Conservation (phyloP, 2,113 vertebrate genomes). For the Cyanistes caeruleus region DNA sequence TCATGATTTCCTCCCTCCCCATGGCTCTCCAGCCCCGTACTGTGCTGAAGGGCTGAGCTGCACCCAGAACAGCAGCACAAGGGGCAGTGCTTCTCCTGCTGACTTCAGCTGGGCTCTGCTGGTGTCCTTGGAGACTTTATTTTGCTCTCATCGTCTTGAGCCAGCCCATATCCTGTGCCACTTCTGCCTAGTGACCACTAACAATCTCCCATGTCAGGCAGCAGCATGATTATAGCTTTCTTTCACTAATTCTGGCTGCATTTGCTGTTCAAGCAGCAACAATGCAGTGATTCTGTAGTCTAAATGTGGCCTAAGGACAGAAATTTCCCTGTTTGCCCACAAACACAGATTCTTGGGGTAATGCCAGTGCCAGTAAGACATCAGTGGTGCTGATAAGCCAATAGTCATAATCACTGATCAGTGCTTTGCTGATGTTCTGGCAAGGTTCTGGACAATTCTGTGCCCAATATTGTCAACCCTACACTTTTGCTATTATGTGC, state of each 20-base stretch:
- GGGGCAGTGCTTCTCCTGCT: not conserved
- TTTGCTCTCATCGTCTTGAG: not conserved
- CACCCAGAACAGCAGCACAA: not conserved
- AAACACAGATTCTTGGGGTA: not conserved
- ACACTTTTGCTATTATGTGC: not conserved
- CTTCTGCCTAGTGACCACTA: not conserved
- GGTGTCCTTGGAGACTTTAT: not conserved
- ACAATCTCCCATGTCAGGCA: not conserved
- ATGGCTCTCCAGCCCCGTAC: rapidly evolving
- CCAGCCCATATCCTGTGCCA: not conserved
- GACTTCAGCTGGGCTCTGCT: not conserved
- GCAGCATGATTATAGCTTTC: not conserved
- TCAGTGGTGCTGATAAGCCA: not conserved
- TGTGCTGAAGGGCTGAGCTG: not conserved
- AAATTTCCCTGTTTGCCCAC: not conserved
- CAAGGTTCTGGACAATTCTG: not conserved
- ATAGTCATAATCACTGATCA: not conserved
- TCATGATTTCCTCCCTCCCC: rapidly evolving
- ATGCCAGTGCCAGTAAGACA: not conserved
- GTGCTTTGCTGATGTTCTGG: not conserved
- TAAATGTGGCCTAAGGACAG: not conserved
- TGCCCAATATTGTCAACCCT: not conserved
- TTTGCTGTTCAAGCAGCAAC: constrained; percentile 22
- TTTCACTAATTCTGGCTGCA: not conserved
- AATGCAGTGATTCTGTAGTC: not conserved